phyloP scores from a whole-genome alignment of 2,888 invertebrate species.

The Seladonia tumulorum region DNA sequence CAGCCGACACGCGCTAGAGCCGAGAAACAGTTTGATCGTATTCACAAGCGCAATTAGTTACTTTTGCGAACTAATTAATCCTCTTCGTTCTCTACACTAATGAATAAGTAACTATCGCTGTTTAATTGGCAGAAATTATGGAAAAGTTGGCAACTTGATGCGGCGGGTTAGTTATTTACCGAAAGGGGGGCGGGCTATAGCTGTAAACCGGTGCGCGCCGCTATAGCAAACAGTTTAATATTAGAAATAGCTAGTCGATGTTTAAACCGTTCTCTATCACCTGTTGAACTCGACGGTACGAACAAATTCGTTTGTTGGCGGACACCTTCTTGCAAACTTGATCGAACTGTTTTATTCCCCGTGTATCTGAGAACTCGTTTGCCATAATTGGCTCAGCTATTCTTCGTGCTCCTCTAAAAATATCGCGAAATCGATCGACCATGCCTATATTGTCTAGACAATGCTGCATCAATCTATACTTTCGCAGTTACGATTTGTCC shows the following conservation, averaged over 20 bases:
- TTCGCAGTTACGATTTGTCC: too few species aligned
- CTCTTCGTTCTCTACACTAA: neutral
- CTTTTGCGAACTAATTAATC: neutral
- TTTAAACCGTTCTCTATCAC: neutral
- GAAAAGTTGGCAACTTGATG: neutral
- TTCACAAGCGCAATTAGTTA: neutral
- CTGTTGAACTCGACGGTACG: neutral
- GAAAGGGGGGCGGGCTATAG: too few species aligned
- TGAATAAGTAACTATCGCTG: neutral
- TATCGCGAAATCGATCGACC: too few species aligned
- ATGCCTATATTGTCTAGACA: too few species aligned
- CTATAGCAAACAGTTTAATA: neutral
- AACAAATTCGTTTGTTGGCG: neutral
- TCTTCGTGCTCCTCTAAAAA: too few species aligned
- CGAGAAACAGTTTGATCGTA: neutral
- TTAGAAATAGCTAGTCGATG: neutral
- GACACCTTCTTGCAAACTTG: neutral
- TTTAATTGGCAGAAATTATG: constrained; percentile 5
- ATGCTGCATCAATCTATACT: too few species aligned
- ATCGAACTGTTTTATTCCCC: neutral
- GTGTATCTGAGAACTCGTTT: too few species aligned
- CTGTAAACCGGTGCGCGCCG: neutral
- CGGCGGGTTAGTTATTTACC: neutral
- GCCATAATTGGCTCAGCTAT: too few species aligned
- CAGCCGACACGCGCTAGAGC: neutral